Base-by-base conservation (phyloP, 2,113 vertebrate genomes). In the Hoplias malabaricus region DNA sequence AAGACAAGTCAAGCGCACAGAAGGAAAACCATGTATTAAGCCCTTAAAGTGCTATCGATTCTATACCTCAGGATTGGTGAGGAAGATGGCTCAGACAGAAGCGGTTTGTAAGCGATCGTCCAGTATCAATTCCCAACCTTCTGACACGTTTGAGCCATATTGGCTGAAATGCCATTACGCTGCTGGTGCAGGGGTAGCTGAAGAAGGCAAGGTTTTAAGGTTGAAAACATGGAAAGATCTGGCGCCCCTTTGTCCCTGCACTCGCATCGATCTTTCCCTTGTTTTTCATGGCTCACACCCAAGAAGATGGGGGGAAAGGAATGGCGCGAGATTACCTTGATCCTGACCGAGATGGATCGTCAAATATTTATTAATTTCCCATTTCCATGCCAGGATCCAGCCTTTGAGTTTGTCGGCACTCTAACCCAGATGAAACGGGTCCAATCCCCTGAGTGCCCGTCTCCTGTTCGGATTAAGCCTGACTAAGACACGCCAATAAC, bases 291-390 rank as follows among this genome's bases (percentile, higher is more conserved):
- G 31, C 38, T 56, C 46, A 36, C 71, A 13, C 27, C 43, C 34
- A 14, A 8, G 54, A 4, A 16, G 13, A 23, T 34, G 78, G 27
- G 61, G 53, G 56, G 25, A 6, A 54, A 70, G 70, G 12, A 57
- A 68, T 34, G 50, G 42, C 56, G 53, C 21, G 69, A 81, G 79
- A 81, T 81, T 77, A 81, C 79, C 79, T 81, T 81, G 40, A 80
- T 78, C 79, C 78, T 59, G 70, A 77, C 78, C 72, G 54, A 78
- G 82, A 77, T 67, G 79, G 70, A 83, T 80, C 77, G 78, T 80
- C 48, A 78, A 83, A 80, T 83, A 78, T 83, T 75, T 80, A 77
- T 74, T 75, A 40, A 78, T 80, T 83, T 77, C 77, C 75, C 79
- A 69, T 50, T 68, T 65, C 43, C 63, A 50, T 38, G 56, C 61